phyloP scores from a whole-genome alignment of 2,797 vertebrate species.

The Poliocrania exsul region DNA sequence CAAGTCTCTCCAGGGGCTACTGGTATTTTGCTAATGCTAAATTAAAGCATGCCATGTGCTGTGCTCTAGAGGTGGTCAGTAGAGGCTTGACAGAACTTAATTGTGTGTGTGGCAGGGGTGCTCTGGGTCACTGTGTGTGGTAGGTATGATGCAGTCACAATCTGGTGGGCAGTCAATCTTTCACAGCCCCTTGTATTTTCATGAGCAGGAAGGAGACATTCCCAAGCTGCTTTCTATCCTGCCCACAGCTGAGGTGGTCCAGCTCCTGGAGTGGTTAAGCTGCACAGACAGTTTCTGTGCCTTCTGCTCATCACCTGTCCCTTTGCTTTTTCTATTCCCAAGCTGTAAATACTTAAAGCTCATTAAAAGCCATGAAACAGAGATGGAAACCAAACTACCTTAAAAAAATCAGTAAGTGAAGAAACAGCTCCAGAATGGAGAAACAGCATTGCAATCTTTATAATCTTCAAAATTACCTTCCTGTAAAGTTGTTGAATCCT shows the following conservation, averaged over 20 bases:
- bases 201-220: neutral
- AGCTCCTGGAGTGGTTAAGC: neutral
- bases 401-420: neutral
- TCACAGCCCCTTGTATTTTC: neutral
- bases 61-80: constrained; percentile 8
- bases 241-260: neutral
- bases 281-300: neutral
- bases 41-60: neutral
- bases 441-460: neutral
- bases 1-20: neutral
- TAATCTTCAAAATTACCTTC: neutral
- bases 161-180: neutral
- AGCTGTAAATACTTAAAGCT: neutral
- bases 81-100: constrained; percentile 28
- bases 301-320: neutral
- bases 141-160: neutral
- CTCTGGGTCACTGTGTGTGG: neutral
- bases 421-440: neutral
- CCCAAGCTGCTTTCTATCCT: neutral
- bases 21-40: constrained; percentile 48
- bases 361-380: neutral
- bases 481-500: neutral
- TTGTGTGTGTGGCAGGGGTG: constrained; percentile 8
- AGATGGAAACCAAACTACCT: neutral
- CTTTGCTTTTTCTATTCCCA: neutral